A percentile compares a stretch with the other conserved stretches of the same genome.
Conservation (phyloP, 2,797 vertebrate species). For the Cryptoprocta ferox region DNA sequence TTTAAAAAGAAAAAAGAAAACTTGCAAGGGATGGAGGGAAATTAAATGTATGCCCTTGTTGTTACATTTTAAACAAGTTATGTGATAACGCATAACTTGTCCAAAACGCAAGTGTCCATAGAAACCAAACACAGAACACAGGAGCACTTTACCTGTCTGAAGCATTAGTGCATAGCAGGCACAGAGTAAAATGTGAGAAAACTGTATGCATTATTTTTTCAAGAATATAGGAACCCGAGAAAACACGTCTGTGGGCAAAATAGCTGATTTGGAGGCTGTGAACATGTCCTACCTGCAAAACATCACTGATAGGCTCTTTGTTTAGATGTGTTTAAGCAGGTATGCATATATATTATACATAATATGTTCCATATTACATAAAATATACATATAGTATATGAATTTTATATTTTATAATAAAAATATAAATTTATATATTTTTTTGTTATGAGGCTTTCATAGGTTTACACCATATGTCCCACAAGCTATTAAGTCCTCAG, state of each 20-base stretch:
- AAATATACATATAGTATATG: background rate
- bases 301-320: background rate
- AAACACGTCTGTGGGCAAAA: background rate
- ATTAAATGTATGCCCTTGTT: background rate
- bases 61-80: background rate
- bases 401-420: background rate
- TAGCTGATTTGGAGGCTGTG: background rate
- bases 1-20: background rate
- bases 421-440: background rate
- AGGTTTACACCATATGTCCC: background rate
- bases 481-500: background rate
- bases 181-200: background rate
- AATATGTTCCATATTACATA: background rate
- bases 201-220: background rate
- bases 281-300: background rate
- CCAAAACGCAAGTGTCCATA: background rate
- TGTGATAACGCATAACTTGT: accelerated
- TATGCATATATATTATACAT: background rate
- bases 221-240: background rate
- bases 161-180: background rate
- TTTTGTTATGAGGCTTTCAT: background rate
- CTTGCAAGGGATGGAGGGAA: background rate
- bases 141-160: background rate
- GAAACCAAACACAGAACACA: background rate
- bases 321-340: background rate